Evolutionary conservation across 35 echinoderm and acorn worm genomes (phyloP).

Genomic region (Patiria miniata): DNA sequence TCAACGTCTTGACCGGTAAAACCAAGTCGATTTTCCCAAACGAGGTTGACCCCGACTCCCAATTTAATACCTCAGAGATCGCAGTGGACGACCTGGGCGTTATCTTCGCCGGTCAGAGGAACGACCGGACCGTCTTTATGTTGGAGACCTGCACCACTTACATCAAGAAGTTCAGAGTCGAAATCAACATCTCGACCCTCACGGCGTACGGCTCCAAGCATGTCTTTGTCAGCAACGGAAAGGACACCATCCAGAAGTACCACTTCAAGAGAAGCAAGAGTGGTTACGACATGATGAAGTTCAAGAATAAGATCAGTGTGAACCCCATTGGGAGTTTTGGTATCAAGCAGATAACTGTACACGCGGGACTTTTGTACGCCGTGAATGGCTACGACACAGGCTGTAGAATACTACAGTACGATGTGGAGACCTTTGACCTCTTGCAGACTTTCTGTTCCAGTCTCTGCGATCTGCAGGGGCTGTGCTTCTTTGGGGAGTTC

Average conservation of each 20-base stretch:
- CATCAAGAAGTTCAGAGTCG: neutral
- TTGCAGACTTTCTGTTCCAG: neutral
- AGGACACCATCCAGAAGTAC: neutral
- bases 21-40: neutral
- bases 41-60: neutral
- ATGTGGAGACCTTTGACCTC: neutral
- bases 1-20: neutral
- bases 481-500: neutral
- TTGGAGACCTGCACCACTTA: neutral
- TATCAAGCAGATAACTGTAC: neutral
- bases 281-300: neutral
- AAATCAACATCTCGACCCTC: neutral
- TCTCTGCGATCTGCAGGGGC: neutral
- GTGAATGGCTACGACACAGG: neutral
- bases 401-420: neutral
- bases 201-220: neutral
- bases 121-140: neutral
- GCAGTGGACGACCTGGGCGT: neutral
- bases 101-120: neutral
- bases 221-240: neutral
- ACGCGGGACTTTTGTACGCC: neutral
- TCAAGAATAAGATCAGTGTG: neutral
- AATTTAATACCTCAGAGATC: neutral
- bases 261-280: neutral
- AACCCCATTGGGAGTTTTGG: neutral